Evolutionary conservation across 2,113 vertebrate species (phyloP).

Genomic region (Rhabdornis inornatus): DNA sequence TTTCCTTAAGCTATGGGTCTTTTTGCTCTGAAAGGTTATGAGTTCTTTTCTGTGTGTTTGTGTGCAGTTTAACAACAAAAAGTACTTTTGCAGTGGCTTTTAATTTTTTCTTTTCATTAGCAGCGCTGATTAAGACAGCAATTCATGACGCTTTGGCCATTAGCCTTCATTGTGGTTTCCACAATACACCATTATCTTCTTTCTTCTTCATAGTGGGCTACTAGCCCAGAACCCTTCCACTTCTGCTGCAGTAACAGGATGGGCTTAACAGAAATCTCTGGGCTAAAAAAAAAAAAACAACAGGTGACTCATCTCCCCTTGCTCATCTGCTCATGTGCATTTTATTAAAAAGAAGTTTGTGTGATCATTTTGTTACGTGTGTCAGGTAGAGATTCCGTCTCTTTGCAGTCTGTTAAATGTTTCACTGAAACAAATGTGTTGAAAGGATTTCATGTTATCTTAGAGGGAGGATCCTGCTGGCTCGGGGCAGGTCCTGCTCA

Average conservation of each 20-base stretch:
- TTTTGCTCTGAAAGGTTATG: background rate
- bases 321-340: background rate
- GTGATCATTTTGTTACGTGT: background rate
- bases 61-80: background rate
- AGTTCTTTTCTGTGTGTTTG: background rate
- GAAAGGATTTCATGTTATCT: background rate
- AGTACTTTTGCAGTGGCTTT: background rate
- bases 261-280: background rate
- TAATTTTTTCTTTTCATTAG: background rate
- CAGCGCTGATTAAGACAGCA: background rate
- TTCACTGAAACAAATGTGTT: background rate
- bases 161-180: background rate
- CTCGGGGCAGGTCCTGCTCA: background rate
- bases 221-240: background rate
- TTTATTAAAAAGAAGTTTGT: background rate
- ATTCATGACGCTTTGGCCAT: background rate
- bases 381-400: background rate
- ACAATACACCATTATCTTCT: conserved; percentile 24
- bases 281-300: background rate
- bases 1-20: background rate
- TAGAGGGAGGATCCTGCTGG: background rate
- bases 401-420: background rate
- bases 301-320: background rate
- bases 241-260: background rate
- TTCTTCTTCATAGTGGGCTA: background rate